These are phyloP conservation scores for Heliocidaris erythrogramma DNA, from an alignment of 35 echinoderm and acorn worm species.

Conservation along the genomic window DNA sequence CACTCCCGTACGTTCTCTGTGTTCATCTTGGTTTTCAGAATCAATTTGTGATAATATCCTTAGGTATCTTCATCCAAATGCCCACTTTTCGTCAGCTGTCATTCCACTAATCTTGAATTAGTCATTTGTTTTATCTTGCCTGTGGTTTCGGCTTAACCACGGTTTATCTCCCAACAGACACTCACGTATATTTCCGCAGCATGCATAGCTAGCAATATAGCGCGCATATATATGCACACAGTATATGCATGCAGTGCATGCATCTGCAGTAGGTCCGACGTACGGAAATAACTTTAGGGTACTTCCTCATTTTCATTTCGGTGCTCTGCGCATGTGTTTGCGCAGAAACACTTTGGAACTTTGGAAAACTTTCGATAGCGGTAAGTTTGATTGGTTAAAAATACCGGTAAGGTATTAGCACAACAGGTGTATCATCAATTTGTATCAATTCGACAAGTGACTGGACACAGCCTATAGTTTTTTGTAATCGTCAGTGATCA, in stretches of 20 bases:
- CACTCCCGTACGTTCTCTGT: neutral
- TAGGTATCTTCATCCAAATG: neutral
- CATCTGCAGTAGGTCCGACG: neutral
- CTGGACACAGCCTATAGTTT: no score
- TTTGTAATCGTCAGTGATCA: no score
- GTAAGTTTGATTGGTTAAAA: conserved; percentile 1
- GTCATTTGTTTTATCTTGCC: neutral
- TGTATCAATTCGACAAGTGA: no score
- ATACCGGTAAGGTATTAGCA: neutral
- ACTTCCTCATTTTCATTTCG: neutral
- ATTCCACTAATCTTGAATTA: neutral
- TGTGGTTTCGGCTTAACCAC: neutral
- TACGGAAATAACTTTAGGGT: neutral
- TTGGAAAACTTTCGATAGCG: neutral
- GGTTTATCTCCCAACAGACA: neutral
- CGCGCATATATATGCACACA: neutral
- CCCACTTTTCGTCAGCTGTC: neutral
- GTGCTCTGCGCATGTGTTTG: neutral
- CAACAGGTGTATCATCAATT: neutral
- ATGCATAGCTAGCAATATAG: neutral
- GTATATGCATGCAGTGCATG: neutral
- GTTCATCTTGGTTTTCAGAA: neutral
- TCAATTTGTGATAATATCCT: neutral
- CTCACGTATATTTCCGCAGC: neutral
- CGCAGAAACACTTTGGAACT: neutral